These are phyloP conservation scores for Eupithecia subumbrata DNA, from an alignment of 2,888 invertebrate species.

Conservation along the genomic window DNA sequence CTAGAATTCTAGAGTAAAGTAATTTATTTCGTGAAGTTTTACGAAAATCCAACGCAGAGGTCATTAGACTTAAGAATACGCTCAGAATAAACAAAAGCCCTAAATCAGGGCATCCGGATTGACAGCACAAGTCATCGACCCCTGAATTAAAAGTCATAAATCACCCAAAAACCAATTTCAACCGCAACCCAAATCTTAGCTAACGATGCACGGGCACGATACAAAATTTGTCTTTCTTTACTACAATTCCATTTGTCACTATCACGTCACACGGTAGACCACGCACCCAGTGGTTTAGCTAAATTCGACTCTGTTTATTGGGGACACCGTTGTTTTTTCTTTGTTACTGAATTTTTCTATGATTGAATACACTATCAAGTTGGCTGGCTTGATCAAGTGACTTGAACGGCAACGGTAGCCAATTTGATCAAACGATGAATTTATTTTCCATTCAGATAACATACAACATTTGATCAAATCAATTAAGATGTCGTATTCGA, in stretches of 20 bases:
- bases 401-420: neutral
- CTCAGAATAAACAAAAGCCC: neutral
- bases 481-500: no score
- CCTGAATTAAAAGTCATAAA: conserved; percentile 39
- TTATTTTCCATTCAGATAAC: neutral
- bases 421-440: neutral
- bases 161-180: conserved; percentile 44
- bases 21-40: no score
- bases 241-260: conserved; percentile 62
- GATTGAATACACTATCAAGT: conserved; percentile 6
- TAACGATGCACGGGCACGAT: conserved; percentile 65
- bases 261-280: conserved; percentile 47
- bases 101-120: conserved; percentile 8
- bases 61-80: neutral
- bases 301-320: conserved; percentile 5
- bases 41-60: neutral
- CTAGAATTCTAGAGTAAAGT: neutral
- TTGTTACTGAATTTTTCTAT: neutral
- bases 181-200: conserved; percentile 54
- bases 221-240: conserved; percentile 70
- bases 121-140: conserved; percentile 29
- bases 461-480: neutral
- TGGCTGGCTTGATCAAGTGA: neutral
- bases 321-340: neutral
- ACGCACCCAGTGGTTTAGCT: conserved; percentile 5